These are phyloP conservation scores for Apis laboriosa DNA, from an alignment of 1,140 invertebrate genomes.

Conservation along the genomic window DNA sequence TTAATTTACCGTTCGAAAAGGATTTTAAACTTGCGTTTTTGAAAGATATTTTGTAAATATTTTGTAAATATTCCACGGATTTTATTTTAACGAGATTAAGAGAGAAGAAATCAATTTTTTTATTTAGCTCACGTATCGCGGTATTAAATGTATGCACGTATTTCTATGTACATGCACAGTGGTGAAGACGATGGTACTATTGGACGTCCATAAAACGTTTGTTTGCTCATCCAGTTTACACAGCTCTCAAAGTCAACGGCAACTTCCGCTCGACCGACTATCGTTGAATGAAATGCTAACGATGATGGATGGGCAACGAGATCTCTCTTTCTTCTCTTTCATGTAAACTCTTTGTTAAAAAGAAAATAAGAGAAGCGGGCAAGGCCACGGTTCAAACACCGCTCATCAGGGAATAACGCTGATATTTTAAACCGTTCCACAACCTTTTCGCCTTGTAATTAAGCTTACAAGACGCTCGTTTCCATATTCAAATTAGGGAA, in stretches of 20 bases:
- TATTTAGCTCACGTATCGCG: not conserved
- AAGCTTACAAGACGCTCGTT: not conserved
- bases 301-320: slow-evolving; percentile 73
- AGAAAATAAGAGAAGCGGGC: not conserved
- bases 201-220: slow-evolving; percentile 69
- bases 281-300: slow-evolving; percentile 76
- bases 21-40: not conserved
- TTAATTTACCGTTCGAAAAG: too few relatives aligned
- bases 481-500: slow-evolving; percentile 24
- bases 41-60: not conserved
- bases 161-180: slow-evolving; percentile 32
- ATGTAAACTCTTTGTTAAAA: slow-evolving; percentile 17
- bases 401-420: not conserved
- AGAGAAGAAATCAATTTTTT: not conserved
- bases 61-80: not conserved
- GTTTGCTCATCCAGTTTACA: slow-evolving; percentile 73
- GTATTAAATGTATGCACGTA: not conserved
- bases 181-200: slow-evolving; percentile 32
- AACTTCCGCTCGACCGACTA: slow-evolving; percentile 63
- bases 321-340: slow-evolving; percentile 54
- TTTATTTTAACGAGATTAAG: too few relatives aligned
- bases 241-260: slow-evolving; percentile 65
- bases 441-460: not conserved
- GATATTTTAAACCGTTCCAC: slow-evolving; percentile 4
- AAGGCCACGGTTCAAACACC: not conserved